Conservation (phyloP, 2,113 vertebrate genomes). For the Chitala chitala region DNA sequence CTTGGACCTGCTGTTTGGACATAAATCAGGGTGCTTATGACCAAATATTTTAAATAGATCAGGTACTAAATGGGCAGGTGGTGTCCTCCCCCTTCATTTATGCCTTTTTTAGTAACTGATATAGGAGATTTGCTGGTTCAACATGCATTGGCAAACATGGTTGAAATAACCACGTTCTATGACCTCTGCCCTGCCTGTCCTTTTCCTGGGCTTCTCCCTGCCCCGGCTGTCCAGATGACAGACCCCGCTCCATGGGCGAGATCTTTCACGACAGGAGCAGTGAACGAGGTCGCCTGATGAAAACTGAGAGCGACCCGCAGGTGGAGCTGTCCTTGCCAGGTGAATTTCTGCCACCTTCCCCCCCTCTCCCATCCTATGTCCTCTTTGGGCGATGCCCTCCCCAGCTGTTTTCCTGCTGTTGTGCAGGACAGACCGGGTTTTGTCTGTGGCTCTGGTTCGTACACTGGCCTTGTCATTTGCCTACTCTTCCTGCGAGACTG, state of each 20-base stretch:
- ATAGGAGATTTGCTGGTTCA: too few relatives aligned
- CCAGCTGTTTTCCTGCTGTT: not conserved
- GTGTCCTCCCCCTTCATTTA: too few relatives aligned
- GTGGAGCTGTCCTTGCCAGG: slow-evolving; percentile 71
- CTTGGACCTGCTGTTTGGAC: too few relatives aligned
- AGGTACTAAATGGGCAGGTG: too few relatives aligned
- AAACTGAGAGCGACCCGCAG: slow-evolving; percentile 43
- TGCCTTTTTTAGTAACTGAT: too few relatives aligned
- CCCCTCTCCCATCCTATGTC: not conserved
- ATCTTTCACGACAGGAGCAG: slow-evolving; percentile 66
- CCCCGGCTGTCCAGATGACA: slow-evolving; percentile 39
- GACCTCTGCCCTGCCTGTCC: not conserved
- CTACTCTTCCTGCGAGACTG: not conserved
- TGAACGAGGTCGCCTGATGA: slow-evolving; percentile 50
- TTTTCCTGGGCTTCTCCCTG: not conserved
- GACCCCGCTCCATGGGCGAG: slow-evolving; percentile 52
- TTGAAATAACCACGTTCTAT: too few relatives aligned
- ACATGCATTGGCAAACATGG: too few relatives aligned
- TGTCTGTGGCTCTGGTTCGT: not conserved
- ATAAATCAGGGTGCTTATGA: too few relatives aligned
- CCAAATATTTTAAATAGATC: too few relatives aligned
- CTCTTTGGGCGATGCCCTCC: not conserved
- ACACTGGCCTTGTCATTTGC: not conserved
- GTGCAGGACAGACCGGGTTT: not conserved
- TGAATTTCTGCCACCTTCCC: slow-evolving; percentile 36